Conservation (phyloP, 2,113 vertebrate genomes). For the Echinops telfairi region DNA sequence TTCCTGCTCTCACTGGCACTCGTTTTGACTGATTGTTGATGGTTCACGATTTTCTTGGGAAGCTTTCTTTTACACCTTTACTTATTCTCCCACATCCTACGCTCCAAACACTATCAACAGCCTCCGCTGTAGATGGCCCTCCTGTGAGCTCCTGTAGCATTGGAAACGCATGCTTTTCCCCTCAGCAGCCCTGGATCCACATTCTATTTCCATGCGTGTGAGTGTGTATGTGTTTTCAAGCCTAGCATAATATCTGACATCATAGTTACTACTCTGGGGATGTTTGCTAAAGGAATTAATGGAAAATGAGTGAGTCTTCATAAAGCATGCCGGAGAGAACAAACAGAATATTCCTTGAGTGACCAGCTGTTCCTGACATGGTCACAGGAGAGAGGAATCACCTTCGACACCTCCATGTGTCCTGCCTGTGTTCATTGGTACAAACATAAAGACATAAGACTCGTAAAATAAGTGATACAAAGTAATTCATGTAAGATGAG, state of each 20-base stretch:
- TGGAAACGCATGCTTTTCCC: not conserved
- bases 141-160: not conserved
- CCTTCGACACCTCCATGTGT: not conserved
- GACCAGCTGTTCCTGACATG: not conserved
- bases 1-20: too few relatives aligned
- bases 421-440: not conserved
- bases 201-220: not conserved
- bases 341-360: not conserved
- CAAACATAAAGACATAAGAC: not conserved
- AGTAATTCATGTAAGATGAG: not conserved
- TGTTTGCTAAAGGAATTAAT: slow-evolving; percentile 16
- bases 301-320: not conserved
- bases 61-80: not conserved
- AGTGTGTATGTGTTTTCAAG: not conserved
- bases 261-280: not conserved
- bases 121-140: not conserved
- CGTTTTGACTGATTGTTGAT: not conserved
- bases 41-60: not conserved
- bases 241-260: not conserved
- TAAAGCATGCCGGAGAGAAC: not conserved
- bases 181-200: not conserved
- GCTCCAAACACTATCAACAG: too few relatives aligned
- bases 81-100: not conserved
- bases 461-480: not conserved
- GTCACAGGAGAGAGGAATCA: not conserved